Base-by-base conservation (phyloP, 2,888 invertebrate genomes). In the Gymnocheta viridis region DNA sequence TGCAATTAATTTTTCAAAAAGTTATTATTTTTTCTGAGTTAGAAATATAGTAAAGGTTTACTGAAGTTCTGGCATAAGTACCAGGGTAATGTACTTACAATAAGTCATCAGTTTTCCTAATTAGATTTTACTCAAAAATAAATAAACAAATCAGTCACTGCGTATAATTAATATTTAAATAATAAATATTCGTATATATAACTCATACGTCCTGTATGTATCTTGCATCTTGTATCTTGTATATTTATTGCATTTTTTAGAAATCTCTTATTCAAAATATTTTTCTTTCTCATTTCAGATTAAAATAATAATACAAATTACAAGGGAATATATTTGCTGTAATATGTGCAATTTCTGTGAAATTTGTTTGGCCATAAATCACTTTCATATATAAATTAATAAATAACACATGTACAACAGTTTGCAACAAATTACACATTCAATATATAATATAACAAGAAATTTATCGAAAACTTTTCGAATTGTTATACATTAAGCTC, bases 391-490 rank as follows among this genome's bases (percentile, higher is more conserved):
- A 49, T 58, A 73, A 67, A 80, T 80, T 58, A 73, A 80, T 73
- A 80, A 51, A 80, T 73, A 73, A 73, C 66, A 38, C 80, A 73
- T 67, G 67, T 51, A 74, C 29, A 49, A 80, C 73, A 80, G 58
- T 73, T 58, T 60, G 47, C 67, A 67, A 74, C 73, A 80, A 80
- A 80, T 80, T 73, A 49, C 80, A 73, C 49, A 58, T 73, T 73
- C 66, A 73, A 73, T 80, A 73, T 80, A n/a, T 66, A 72, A 83
- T 72, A 35, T 35, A 70, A 58, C 64, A 83, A 35, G 66, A 66
- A 80, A 80, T 70, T 64, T 79, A 76, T 76, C 76, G 76, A 80
- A 76, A 80, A 83, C 24, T 82, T 70, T 77, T 80, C 44, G 70
- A 83, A 80, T 80, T 80, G 70, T 58, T 77, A 44, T 84, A 44